A percentile compares a stretch with the other conserved stretches of the same genome.
Evolutionary conservation across 2,888 invertebrate genomes (phyloP).

Genomic region (Cylindroiulus punctatus): DNA sequence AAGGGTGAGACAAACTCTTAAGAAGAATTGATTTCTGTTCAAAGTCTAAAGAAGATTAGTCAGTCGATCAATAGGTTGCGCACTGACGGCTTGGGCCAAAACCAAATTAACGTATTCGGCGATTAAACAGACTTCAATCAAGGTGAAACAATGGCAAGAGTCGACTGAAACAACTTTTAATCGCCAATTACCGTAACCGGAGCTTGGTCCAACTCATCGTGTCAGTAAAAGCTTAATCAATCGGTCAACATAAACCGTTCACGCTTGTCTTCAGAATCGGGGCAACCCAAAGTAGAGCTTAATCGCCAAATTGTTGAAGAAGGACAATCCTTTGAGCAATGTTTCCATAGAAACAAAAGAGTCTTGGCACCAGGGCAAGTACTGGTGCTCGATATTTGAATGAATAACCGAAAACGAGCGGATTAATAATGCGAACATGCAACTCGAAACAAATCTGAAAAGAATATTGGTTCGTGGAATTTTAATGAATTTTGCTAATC

Average conservation of each 20-base stretch:
- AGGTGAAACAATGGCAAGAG: neutral
- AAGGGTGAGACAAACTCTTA: neutral
- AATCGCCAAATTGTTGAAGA: neutral
- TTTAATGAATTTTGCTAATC: neutral
- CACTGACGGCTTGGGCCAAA: neutral
- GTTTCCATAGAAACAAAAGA: neutral
- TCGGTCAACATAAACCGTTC: conserved; percentile 27
- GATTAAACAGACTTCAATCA: neutral
- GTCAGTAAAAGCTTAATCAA: neutral
- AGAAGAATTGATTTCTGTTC: conserved; percentile 24
- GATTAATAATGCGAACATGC: neutral
- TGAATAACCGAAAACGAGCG: neutral
- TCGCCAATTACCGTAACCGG: neutral
- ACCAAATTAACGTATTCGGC: neutral
- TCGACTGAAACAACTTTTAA: neutral
- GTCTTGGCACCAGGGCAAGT: neutral
- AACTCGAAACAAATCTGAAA: neutral
- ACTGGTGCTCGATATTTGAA: neutral
- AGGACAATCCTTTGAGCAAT: neutral
- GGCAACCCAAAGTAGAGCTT: neutral
- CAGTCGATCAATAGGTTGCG: neutral
- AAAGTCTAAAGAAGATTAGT: neutral
- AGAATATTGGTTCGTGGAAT: neutral
- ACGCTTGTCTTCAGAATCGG: neutral
- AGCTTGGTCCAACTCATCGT: neutral